phyloP scores from a whole-genome alignment of 2,113 vertebrate genomes.

The Cricetomys ansorgei region DNA sequence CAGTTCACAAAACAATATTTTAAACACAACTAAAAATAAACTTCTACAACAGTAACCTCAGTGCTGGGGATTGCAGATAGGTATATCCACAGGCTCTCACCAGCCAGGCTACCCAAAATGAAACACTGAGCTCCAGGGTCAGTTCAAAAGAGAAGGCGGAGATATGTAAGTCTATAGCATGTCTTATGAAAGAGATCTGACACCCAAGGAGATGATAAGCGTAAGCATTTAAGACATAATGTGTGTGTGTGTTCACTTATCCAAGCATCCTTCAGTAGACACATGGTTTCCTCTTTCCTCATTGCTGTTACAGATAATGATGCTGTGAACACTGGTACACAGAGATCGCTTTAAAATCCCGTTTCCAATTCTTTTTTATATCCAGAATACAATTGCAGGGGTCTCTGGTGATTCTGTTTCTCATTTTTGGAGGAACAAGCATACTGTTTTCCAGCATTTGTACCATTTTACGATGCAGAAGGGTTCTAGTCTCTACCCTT shows the following conservation, averaged over 20 bases:
- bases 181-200: background rate
- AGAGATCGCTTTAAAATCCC: background rate
- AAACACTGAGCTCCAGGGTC: background rate
- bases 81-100: background rate
- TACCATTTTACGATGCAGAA: background rate
- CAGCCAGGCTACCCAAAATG: background rate
- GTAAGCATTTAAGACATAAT: background rate
- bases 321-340: background rate
- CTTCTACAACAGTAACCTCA: too few species aligned
- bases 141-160: too few species aligned
- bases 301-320: background rate
- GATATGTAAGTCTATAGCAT: background rate
- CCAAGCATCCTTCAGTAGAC: background rate
- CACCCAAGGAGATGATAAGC: background rate
- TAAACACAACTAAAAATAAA: too few species aligned
- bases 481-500: background rate
- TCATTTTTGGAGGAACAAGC: background rate
- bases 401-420: background rate
- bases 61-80: background rate
- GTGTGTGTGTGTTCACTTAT: background rate
- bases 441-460: background rate
- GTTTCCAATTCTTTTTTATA: background rate
- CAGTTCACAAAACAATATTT: too few species aligned
- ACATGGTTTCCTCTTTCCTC: background rate
- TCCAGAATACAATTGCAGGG: background rate